A percentile compares a stretch with the other conserved stretches of the same genome.
Conservation (phyloP, 1,140 invertebrate species). For the Megalopta genalis region DNA sequence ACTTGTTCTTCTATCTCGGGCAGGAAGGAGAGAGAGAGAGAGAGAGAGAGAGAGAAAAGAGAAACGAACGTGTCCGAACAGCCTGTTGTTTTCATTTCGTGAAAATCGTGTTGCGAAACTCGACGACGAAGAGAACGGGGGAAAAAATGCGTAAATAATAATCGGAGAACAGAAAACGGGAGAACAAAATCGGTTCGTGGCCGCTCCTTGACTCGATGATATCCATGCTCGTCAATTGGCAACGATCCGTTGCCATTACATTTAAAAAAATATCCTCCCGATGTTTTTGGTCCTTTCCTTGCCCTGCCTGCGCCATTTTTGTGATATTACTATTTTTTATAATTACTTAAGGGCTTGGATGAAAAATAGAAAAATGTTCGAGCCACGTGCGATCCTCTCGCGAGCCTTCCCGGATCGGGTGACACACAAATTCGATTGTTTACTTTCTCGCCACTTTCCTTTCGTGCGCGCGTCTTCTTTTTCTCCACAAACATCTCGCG, state of each 20-base stretch:
- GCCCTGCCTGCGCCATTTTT: slow-evolving; percentile 75
- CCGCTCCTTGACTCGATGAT: slow-evolving; percentile 71
- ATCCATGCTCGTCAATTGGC: slow-evolving; percentile 69
- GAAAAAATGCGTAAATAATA: neutral
- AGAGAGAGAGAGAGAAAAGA: neutral
- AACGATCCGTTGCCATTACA: slow-evolving; percentile 60
- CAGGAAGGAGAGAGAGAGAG: neutral
- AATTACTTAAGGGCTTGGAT: slow-evolving; percentile 73
- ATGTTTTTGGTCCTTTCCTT: slow-evolving; percentile 70
- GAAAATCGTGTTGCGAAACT: neutral
- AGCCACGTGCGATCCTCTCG: slow-evolving; percentile 60
- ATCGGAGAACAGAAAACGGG: slow-evolving; percentile 29
- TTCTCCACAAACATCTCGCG: slow-evolving; percentile 5
- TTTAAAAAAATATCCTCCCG: slow-evolving; percentile 64
- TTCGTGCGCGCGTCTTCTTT: neutral
- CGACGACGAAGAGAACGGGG: slow-evolving; percentile 46
- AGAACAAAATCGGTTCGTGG: slow-evolving; percentile 55
- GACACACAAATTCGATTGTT: slow-evolving; percentile 21
- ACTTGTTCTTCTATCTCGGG: slow-evolving; percentile 21
- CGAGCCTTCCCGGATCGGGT: slow-evolving; percentile 32
- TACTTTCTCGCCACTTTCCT: neutral
- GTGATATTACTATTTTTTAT: slow-evolving; percentile 78
- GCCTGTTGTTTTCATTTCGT: slow-evolving; percentile 11
- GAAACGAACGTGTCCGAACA: neutral
- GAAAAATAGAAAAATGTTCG: slow-evolving; percentile 45